Evolutionary conservation across 2,888 invertebrate genomes (phyloP), one percentile per base, ranked within the genome.

Genomic region (Tenthredo scrophulariae): DNA sequence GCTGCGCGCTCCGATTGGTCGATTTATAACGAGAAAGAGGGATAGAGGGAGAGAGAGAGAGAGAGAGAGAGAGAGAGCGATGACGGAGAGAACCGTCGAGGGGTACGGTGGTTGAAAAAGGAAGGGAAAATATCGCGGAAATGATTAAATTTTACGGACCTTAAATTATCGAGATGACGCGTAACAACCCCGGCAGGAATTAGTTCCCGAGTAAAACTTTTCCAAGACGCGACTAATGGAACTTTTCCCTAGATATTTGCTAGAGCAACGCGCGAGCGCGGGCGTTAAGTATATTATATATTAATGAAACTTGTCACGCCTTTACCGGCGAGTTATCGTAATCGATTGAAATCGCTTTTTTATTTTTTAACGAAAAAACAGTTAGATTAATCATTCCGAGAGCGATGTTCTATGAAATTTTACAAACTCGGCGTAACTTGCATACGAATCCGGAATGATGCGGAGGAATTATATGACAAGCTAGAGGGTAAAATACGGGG

Each of bases 1-100:
- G 84, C 84, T 84, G 84, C 77, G 50, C 58, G 58, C 26, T 26
- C n/a, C 84, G 84, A 84, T 84, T 74, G 84, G 77, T 77, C 84
- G 84, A 84, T 84, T 84, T 84, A 46, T 84, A 77, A 84, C 74
- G 50, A 50, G 33, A 67, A 40, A 54, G 54, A 83, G 29, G n/a
- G 43, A 18, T 7, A 58, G 29, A 37, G 22, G 18, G 22, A 43
- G 62, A 67, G 40, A 58, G 10, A 58, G 37, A 43, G 22, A 67
- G n/a, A 67, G 62, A 54, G 40, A 70, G 13, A 33, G 15, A 33
- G 10, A 62, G 33, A 58, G 26, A 46, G 29, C 7, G 37, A 26
- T 18, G 22, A 22, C n/a, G 75, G 15, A 37, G 33, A 9, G 22
- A n/a, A 18, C 6, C 22, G 26, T n/a, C n/a, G 22, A 22, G 22